These are phyloP conservation scores for Zophobas morio DNA, from an alignment of 1,140 invertebrate genomes.

Conservation along the genomic window DNA sequence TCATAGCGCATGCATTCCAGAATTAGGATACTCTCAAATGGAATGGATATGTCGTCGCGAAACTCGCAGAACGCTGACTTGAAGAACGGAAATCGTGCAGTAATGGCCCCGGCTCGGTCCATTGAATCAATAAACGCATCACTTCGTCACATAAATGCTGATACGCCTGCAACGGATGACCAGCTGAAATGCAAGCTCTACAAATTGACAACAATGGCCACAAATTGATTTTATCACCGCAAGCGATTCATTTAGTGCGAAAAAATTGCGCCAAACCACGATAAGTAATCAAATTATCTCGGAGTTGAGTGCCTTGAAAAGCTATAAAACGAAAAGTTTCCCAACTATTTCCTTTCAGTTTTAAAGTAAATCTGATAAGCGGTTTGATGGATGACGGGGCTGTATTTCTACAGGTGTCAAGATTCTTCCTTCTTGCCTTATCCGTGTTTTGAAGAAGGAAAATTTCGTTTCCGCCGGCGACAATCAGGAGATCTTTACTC, in stretches of 20 bases:
- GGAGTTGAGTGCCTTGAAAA: slow-evolving; percentile 21
- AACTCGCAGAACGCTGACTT: slow-evolving; percentile 19
- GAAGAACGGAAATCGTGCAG: slow-evolving; percentile 2
- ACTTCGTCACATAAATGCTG: slow-evolving; percentile 32
- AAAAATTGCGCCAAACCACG: not conserved
- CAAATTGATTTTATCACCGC: slow-evolving; percentile 27
- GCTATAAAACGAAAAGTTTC: slow-evolving; percentile 24
- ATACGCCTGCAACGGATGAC: not conserved
- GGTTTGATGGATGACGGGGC: slow-evolving; percentile 17
- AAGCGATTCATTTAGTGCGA: not conserved
- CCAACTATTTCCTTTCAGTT: slow-evolving; percentile 34
- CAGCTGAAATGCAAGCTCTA: slow-evolving; percentile 16
- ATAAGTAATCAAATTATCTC: slow-evolving; percentile 21
- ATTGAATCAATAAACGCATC: slow-evolving; percentile 36
- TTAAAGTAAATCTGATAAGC: slow-evolving; percentile 25
- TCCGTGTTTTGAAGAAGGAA: too few species aligned
- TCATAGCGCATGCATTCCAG: slow-evolving; percentile 22
- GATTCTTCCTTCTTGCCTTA: too few species aligned
- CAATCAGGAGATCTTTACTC: too few species aligned
- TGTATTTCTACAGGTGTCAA: slow-evolving; percentile 4
- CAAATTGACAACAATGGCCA: slow-evolving; percentile 25
- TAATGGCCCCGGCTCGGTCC: not conserved
- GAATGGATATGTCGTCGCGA: slow-evolving; percentile 32
- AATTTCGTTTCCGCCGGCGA: too few species aligned
- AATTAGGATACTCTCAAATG: slow-evolving; percentile 32